Evolutionary conservation across 1,140 invertebrate genomes (phyloP).

Genomic region (Drosophila rufa): DNA sequence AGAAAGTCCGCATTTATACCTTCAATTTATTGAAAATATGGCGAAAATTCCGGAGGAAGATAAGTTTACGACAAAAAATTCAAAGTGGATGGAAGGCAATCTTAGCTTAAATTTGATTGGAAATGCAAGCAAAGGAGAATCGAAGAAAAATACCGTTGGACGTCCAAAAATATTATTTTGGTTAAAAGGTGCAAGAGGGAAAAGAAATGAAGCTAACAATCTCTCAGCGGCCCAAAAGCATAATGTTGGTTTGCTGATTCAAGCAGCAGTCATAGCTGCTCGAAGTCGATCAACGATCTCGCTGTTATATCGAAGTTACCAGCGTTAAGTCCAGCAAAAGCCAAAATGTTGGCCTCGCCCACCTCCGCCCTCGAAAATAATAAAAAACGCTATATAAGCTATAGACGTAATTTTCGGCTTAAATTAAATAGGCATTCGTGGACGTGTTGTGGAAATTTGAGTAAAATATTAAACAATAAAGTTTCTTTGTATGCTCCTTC

Average conservation of each 20-base stretch:
- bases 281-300: not conserved
- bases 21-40: no score
- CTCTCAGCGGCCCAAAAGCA: not conserved
- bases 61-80: no score
- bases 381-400: no score
- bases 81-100: not conserved
- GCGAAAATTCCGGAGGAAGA: no score
- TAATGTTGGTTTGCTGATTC: constrained; percentile 1
- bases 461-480: no score
- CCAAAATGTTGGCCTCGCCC: no score
- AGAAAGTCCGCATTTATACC: no score
- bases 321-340: not conserved
- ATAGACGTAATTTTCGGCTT: no score
- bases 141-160: not conserved
- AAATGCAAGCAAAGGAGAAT: not conserved
- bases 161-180: constrained; percentile 1
- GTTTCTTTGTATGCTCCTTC: no score
- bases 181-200: not conserved
- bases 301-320: not conserved
- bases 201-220: not conserved
- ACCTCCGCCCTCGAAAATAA: no score
- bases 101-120: not conserved
- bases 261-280: constrained; percentile 6
- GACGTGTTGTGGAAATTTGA: no score
- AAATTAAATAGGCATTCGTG: no score